phyloP scores from a whole-genome alignment of 2,888 invertebrate species.

The Esperia sulphurella region DNA sequence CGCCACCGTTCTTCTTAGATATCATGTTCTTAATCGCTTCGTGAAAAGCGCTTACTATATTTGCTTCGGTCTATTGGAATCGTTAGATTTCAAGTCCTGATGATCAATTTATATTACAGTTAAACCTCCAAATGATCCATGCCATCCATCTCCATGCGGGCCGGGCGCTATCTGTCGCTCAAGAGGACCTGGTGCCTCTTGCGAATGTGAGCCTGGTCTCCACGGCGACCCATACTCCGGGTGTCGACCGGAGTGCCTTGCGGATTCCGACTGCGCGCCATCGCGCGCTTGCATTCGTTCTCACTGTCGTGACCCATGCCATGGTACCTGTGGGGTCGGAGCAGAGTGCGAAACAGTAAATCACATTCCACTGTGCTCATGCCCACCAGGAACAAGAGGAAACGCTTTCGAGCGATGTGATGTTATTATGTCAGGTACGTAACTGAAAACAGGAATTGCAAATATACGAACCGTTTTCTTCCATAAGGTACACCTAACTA shows the following conservation, averaged over 20 bases:
- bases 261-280: constrained; percentile 92
- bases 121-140: constrained; percentile 82
- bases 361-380: constrained; percentile 85
- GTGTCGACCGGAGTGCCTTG: constrained; percentile 91
- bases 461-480: too few relatives aligned
- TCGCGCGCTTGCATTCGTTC: constrained; percentile 90
- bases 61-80: neutral
- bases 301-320: constrained; percentile 91
- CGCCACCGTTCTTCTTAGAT: constrained; percentile 26
- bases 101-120: constrained; percentile 41
- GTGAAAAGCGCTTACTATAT: constrained; percentile 40
- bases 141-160: constrained; percentile 90
- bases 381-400: constrained; percentile 83
- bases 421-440: constrained; percentile 52
- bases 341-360: constrained; percentile 87
- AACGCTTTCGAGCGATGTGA: constrained; percentile 84
- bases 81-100: constrained; percentile 6
- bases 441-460: neutral
- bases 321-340: constrained; percentile 89
- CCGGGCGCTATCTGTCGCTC: constrained; percentile 89
- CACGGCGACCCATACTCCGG: constrained; percentile 87
- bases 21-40: constrained; percentile 7
- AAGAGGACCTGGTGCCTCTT: constrained; percentile 84
- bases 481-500: too few relatives aligned
- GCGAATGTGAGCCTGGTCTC: constrained; percentile 85